Base-by-base conservation (phyloP, 2,888 invertebrate genomes). In the Caenorhabditis sp. region DNA sequence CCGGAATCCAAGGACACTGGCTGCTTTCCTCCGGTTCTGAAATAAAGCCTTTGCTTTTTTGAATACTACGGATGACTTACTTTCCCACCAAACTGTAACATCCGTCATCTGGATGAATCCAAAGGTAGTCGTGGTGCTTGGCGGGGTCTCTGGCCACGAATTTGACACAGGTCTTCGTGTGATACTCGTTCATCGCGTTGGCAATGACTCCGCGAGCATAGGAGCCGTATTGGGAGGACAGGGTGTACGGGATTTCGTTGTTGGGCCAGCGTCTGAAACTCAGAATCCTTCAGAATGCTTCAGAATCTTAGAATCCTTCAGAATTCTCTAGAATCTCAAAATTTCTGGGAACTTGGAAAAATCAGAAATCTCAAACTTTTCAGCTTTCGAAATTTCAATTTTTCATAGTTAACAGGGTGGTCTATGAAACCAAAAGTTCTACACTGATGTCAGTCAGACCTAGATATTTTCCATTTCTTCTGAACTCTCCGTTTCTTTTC, bases 71-170 rank as follows among this genome's bases (percentile, higher is more conserved):
- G 31, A 31, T 31, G 31, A 64, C 83, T 66, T n/a, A 86, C 86
- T 87, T 87, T 76, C 95, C 95, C 2, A 95, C 95, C 87, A 94
- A 95, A 0, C 95, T 95, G 94, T 95, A 95, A 91, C 95, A 95
- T 16, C 95, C 95, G 0, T 94, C 93, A 51, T 93, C 93, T 10
- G 93, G 92, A 89, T 94, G 93, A 80, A 95, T 93, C 28, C 93
- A 93, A 4, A 95, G 92, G 92, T 94, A 95, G 90, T 94, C 94
- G 5, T 84, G 72, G 51, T 91, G 90, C 51, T 77, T 74, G 6
- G 81, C 87, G 94, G 94, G 6, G 92, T 86, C 88, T 24, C 93
- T 85, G 82, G 94, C 94, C 0, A 94, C 93, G 89, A 95, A 95
- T 68, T 94, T 93, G 61, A 95, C 93, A 90, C 95, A 95, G 0